These are phyloP conservation scores for Dicycla oo DNA, from an alignment of 2,888 invertebrate species.

Conservation along the genomic window DNA sequence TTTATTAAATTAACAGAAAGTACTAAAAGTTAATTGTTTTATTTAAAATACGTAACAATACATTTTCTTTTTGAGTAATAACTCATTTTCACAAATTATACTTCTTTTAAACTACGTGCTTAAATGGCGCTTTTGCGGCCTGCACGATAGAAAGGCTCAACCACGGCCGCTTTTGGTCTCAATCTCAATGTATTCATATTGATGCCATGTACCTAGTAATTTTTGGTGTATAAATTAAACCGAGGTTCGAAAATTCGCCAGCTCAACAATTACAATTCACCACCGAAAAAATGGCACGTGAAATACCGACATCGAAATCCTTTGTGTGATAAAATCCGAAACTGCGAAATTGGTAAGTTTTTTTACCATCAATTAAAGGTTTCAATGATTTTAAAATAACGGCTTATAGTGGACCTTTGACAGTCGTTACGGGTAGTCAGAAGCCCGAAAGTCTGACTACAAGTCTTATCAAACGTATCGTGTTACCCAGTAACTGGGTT, in stretches of 20 bases:
- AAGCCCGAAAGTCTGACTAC: too few relatives aligned
- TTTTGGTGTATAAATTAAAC: background rate
- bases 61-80: background rate
- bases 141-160: background rate
- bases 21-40: too few relatives aligned
- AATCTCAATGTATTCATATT: background rate
- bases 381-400: too few relatives aligned
- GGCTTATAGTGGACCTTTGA: too few relatives aligned
- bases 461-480: too few relatives aligned
- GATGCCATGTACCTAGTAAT: background rate
- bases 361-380: background rate
- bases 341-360: background rate
- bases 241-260: background rate
- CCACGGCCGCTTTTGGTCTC: background rate
- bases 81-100: background rate
- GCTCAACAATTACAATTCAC: background rate
- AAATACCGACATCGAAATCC: background rate
- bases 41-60: too few relatives aligned
- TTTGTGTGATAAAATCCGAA: background rate
- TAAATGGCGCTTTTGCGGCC: background rate
- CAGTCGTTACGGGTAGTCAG: too few relatives aligned
- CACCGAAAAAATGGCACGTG: background rate
- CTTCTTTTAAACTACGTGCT: background rate
- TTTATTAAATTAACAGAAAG: too few relatives aligned
- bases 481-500: too few relatives aligned